Percentiles rank a stretch among this genome's conserved stretches.
These are phyloP conservation scores for Erethizon dorsatum DNA, from an alignment of 2,797 vertebrate species.

Conservation along the genomic window DNA sequence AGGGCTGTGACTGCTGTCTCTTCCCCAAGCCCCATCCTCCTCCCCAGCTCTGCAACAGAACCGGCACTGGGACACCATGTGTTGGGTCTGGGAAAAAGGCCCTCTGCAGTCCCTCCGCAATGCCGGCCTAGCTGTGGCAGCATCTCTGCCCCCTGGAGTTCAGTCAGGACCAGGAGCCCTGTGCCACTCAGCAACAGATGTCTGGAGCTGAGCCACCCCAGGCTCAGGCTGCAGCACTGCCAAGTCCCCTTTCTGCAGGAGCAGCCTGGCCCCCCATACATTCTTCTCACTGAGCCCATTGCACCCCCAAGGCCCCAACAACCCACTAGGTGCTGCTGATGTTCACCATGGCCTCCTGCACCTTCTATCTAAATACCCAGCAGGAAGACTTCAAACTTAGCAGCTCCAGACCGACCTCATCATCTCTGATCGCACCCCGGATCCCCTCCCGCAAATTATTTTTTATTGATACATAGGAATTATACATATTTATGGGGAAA, in stretches of 20 bases:
- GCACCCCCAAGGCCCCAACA: neutral
- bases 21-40: neutral
- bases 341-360: neutral
- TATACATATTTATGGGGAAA: neutral
- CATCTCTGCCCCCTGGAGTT: neutral
- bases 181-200: neutral
- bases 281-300: neutral
- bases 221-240: neutral
- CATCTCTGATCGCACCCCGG: neutral
- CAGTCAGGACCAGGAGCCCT: neutral
- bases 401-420: neutral
- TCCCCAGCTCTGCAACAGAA: neutral
- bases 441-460: neutral
- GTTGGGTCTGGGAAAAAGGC: neutral
- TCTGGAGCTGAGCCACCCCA: neutral
- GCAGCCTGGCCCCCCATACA: no score
- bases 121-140: accelerated
- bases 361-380: neutral
- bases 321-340: neutral
- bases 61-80: neutral
- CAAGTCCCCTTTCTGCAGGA: neutral
- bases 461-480: neutral
- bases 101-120: accelerated
- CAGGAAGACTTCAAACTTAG: neutral
- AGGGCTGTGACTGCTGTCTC: neutral